Base-by-base conservation (phyloP, 2,797 vertebrate genomes). In the Huso huso region DNA sequence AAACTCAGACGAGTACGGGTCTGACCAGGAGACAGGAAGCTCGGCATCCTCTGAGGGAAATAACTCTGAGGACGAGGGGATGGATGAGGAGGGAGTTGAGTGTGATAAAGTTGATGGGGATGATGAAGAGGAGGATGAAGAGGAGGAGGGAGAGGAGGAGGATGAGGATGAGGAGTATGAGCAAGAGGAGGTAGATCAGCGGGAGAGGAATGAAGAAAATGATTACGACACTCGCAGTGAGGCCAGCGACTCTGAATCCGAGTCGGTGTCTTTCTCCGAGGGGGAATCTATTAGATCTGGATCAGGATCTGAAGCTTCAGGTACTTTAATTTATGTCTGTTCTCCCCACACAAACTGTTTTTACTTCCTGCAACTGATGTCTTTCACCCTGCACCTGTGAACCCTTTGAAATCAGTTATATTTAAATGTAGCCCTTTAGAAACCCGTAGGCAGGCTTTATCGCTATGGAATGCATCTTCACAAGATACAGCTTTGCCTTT, bases 211-310 rank as follows among this genome's bases (percentile, higher is more conserved):
- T 0, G 88, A 88, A 6, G 82, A 79, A 0, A 88, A 97, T 11
- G 95, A 98, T 80, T 98, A 98, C 8, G 96, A 99, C 72, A 98
- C 95, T 0, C 88, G 95, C 68, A 98, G 95, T 12, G 96, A 99
- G 79, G 96, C 95, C 51, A 97, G 95, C 0, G 96, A 98, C 79
- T 98, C 96, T 0, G 94, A 91, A 53, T 99, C 96, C 0, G 93
- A 94, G 66, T 95, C 95, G 0, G 92, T 93, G 64, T 96, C 94
- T 63, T 98, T 98, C 82, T 95, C 95, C 8, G 94, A 96, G 6
- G 94, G 92, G 1, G 88, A 91, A 49, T 97, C 95, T 0, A 92
- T 92, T 50, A 89, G 82, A 74, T 95, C 96, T 12, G 94, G 87
- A 59, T 95, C 96, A 8, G 93, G 86, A 74, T 95, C 96, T 0